Evolutionary conservation across 1,140 invertebrate species (phyloP).

Genomic region (Hycleus cichorii): DNA sequence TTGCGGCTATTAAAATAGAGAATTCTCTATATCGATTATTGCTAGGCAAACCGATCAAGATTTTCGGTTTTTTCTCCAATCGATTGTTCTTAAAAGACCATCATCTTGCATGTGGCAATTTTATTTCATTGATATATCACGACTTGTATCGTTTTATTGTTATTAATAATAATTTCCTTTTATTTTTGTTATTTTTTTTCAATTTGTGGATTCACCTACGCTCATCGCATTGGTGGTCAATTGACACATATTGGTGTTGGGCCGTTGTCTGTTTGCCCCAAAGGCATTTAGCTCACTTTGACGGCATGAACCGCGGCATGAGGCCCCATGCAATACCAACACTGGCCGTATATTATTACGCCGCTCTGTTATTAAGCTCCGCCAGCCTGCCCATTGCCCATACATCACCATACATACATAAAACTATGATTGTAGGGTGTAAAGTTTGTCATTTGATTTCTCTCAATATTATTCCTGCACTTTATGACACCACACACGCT

Average conservation of each 20-base stretch:
- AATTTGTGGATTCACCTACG: no score
- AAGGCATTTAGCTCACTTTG: slow-evolving; percentile 17
- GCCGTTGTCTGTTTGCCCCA: slow-evolving; percentile 1
- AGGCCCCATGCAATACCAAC: slow-evolving; percentile 26
- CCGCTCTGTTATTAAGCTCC: slow-evolving; percentile 35
- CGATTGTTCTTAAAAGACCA: no score
- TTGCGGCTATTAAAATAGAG: no score
- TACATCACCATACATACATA: slow-evolving; percentile 30
- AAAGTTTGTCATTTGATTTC: slow-evolving; percentile 34
- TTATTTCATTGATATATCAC: no score
- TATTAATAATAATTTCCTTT: no score
- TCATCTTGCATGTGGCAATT: no score
- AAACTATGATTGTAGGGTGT: slow-evolving; percentile 31
- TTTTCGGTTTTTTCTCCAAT: no score
- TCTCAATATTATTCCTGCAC: slow-evolving; percentile 25
- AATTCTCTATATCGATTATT: no score
- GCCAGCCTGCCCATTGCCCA: slow-evolving; percentile 33
- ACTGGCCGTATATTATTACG: slow-evolving; percentile 32
- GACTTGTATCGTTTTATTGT: no score
- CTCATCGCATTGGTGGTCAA: slow-evolving; percentile 13
- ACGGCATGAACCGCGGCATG: slow-evolving; percentile 8
- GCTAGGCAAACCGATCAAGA: no score
- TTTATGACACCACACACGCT: no score
- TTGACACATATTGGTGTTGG: slow-evolving; percentile 29
- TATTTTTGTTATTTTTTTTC: no score